phyloP scores from a whole-genome alignment of 2,113 vertebrate genomes.

The Ahaetulla prasina region DNA sequence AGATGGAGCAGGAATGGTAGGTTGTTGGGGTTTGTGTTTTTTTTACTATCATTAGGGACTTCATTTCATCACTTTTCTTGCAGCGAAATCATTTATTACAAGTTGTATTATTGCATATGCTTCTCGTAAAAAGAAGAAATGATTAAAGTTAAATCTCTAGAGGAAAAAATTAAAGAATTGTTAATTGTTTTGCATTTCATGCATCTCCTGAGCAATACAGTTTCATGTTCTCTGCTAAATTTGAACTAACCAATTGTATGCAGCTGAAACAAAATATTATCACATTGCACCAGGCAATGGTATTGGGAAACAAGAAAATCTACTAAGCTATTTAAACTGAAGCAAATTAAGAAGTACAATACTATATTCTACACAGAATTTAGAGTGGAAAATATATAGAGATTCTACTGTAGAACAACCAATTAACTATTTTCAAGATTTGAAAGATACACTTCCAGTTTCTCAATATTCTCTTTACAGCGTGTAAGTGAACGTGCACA shows the following conservation, averaged over 20 bases:
- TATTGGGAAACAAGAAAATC: not conserved
- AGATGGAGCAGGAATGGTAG: not conserved
- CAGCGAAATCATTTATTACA: not conserved
- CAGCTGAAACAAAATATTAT: not conserved
- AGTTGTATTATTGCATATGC: not conserved
- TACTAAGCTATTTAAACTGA: not conserved
- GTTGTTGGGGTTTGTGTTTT: too few relatives aligned
- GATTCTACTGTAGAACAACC: not conserved
- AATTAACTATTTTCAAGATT: not conserved
- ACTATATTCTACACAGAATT: not conserved
- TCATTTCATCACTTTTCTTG: not conserved
- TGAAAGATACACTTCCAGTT: not conserved
- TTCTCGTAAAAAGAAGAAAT: not conserved
- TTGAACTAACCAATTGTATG: not conserved
- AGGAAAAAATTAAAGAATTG: not conserved
- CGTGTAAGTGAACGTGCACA: not conserved
- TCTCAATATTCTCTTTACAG: not conserved
- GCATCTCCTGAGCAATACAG: not conserved
- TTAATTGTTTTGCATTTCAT: not conserved
- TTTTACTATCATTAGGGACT: not conserved
- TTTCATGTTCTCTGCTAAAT: not conserved
- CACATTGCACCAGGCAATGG: not conserved
- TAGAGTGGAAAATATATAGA: not conserved
- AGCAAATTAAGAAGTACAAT: not conserved
- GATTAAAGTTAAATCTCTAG: not conserved